Conservation (phyloP, 2,888 invertebrate genomes). For the Cephonodes hylas region DNA sequence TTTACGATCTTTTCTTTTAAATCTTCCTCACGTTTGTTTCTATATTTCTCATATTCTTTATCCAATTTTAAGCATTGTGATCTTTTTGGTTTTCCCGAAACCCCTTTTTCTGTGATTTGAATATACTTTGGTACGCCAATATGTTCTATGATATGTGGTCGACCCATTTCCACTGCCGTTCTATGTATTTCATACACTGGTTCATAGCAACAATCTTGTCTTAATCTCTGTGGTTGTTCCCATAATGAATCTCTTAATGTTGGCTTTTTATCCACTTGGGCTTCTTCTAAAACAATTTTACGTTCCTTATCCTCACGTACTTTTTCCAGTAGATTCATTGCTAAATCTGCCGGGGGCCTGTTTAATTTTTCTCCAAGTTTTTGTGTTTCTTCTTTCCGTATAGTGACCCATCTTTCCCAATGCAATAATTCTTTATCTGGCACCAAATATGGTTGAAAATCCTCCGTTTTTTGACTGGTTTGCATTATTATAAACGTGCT, state of each 20-base stretch:
- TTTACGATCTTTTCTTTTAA: constrained; percentile 47
- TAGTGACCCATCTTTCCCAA: constrained; percentile 71
- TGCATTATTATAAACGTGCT: constrained; percentile 18
- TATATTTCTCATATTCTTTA: constrained; percentile 50
- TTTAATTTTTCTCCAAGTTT: constrained; percentile 41
- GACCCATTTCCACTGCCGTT: constrained; percentile 56
- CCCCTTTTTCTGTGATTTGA: constrained; percentile 55
- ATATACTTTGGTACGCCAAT: constrained; percentile 58
- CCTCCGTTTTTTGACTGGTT: constrained; percentile 9
- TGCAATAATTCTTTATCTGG: constrained; percentile 56
- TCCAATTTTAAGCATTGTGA: constrained; percentile 39
- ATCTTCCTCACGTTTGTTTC: constrained; percentile 47
- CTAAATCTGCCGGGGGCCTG: constrained; percentile 53
- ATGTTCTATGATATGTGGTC: constrained; percentile 55
- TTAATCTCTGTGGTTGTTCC: constrained; percentile 56
- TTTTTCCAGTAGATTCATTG: constrained; percentile 60
- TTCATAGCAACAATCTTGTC: constrained; percentile 50
- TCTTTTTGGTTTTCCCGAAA: constrained; percentile 45
- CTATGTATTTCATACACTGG: constrained; percentile 61
- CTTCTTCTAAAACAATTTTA: constrained; percentile 57
- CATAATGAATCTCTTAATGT: constrained; percentile 49
- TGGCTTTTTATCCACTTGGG: constrained; percentile 53
- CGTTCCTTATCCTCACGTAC: constrained; percentile 58
- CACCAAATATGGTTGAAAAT: constrained; percentile 16
- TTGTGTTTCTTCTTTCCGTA: constrained; percentile 55